Base-by-base conservation (phyloP, 2,113 vertebrate species). In the Helogale parvula region DNA sequence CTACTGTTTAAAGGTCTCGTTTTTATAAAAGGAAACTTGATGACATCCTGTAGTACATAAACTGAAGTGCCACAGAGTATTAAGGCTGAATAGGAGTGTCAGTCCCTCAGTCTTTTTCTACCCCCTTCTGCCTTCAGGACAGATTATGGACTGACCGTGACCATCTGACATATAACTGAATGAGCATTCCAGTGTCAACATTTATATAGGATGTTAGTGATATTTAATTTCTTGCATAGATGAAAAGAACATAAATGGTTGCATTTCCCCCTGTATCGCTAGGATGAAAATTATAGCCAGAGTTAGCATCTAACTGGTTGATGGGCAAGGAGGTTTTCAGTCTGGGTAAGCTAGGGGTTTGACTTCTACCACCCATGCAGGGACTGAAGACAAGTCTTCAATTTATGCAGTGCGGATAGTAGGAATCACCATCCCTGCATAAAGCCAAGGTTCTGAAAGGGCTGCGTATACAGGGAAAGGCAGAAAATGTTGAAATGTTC, bases 1-100 rank as follows among this genome's bases (percentile, higher is more conserved):
- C 35, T 96, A 25, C 45, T 86, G 23, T 68, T 94, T 41, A 80
- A 80, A 88, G 10, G 33, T 80, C 35, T 86, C 89, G 57, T 27
- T 94, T 94, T 95, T 66, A 63, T 97, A 50, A 88, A 97, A 94
- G 80, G 81, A 90, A 52, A 74, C 29, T 68, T 79, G 52, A 63
- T 63, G 35, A n/a, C n/a, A 88, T 96, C 77, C 7, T 47, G 4
- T 87, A 79, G 15, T 81, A 47, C 23, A 10, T 60, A 92, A 83
- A 79, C 25, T 45, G 15, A 68, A 96, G 80, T 71, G 41, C 80
- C 69, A 93, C n/a, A 66, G 74, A 33, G 19, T 88, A 29, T 15
- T 74, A 90, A n/a, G 47, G 19, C 17, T 77, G 60, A 47, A 60
- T 92, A 57, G 82, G 72, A 33, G 41, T 74, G 41, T 82, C 41